These are phyloP conservation scores for Protobothrops flavoviridis DNA, from an alignment of 2,113 vertebrate species.

Conservation along the genomic window DNA sequence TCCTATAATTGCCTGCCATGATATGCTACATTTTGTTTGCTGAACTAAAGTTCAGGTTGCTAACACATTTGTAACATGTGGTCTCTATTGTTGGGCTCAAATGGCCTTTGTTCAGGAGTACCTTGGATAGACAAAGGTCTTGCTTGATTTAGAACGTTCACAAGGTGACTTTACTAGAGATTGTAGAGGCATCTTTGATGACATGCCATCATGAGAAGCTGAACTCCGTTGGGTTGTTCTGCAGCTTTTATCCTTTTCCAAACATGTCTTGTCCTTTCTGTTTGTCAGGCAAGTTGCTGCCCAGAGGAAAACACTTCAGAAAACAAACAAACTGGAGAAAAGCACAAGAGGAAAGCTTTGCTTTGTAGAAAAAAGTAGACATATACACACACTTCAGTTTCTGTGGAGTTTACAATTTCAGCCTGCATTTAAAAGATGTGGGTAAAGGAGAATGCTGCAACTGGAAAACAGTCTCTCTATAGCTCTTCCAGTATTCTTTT, in stretches of 20 bases:
- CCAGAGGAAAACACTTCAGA: conserved; percentile 47
- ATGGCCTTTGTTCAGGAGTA: conserved; percentile 16
- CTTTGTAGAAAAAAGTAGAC: neutral
- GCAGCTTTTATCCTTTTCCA: conserved; percentile 42
- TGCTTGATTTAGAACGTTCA: conserved; percentile 27
- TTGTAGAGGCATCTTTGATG: conserved; percentile 25
- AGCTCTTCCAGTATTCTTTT: neutral
- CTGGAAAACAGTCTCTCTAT: neutral
- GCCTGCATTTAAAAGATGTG: neutral
- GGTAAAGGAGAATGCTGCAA: neutral
- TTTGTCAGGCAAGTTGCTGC: conserved; percentile 49
- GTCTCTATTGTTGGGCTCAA: neutral
- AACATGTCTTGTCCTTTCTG: conserved; percentile 40
- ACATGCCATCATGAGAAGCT: conserved; percentile 24
- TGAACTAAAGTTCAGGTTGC: conserved; percentile 8
- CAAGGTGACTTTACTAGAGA: neutral
- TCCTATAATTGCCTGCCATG: neutral
- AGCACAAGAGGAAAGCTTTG: neutral
- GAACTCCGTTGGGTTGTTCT: conserved; percentile 32
- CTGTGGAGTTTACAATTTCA: conserved; percentile 24
- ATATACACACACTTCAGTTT: neutral
- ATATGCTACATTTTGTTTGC: neutral
- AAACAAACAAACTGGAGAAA: conserved; percentile 16
- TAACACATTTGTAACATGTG: neutral
- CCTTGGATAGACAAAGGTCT: conserved; percentile 18